These are phyloP conservation scores for Probaryconus sp. DNA, from an alignment of 1,140 invertebrate species.

Conservation along the genomic window DNA sequence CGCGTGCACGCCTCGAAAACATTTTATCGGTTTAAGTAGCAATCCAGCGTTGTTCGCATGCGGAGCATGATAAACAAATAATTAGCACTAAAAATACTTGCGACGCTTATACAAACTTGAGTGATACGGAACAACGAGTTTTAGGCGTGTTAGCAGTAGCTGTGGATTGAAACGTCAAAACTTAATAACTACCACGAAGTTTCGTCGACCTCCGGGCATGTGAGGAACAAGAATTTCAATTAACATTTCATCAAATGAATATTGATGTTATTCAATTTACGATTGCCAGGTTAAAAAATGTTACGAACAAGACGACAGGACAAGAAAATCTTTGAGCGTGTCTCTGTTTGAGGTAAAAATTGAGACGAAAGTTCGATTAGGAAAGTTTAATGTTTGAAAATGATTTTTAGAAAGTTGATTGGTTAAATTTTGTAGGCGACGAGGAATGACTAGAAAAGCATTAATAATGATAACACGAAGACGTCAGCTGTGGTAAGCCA, in stretches of 20 bases:
- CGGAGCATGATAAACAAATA: conserved; percentile 72
- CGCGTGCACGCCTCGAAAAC: conserved; percentile 1
- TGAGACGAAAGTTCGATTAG: too few species aligned
- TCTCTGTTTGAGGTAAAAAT: too few species aligned
- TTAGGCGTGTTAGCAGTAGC: conserved; percentile 5
- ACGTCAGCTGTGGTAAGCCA: conserved; percentile 74
- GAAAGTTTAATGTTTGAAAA: too few species aligned
- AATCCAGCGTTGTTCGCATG: conserved; percentile 63
- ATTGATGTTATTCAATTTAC: conserved; percentile 8
- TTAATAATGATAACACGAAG: conserved; percentile 58
- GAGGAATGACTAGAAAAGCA: conserved; percentile 14
- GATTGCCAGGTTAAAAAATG: not conserved
- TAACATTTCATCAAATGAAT: conserved; percentile 16
- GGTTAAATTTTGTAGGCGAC: not conserved
- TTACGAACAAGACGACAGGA: not conserved
- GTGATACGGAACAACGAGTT: conserved; percentile 4
- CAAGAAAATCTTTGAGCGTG: too few species aligned
- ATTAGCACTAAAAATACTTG: conserved; percentile 69
- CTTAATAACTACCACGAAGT: conserved; percentile 52
- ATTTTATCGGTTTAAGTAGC: conserved; percentile 58
- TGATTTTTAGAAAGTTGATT: not conserved
- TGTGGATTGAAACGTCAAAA: conserved; percentile 56
- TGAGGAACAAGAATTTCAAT: conserved; percentile 44
- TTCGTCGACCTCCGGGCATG: conserved; percentile 37
- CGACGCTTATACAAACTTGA: not conserved